These are phyloP conservation scores for Salmo trutta DNA, from an alignment of 2,797 vertebrate genomes.

Conservation along the genomic window DNA sequence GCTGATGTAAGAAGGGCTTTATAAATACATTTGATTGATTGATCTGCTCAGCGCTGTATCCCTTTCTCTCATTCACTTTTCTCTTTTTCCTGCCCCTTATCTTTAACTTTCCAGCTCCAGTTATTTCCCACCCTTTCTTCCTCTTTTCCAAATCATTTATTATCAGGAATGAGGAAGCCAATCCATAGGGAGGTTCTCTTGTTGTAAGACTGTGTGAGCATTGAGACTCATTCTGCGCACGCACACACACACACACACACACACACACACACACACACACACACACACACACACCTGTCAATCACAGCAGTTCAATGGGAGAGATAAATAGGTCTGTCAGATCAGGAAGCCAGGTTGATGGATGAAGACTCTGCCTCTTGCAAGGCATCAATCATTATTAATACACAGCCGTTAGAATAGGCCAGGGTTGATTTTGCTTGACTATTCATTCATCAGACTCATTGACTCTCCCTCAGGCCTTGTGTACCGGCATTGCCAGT, in stretches of 20 bases:
- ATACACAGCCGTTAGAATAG: neutral
- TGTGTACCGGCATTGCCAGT: neutral
- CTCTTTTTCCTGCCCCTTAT: slow-evolving; percentile 3
- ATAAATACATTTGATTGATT: too few species aligned
- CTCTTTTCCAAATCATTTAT: slow-evolving; percentile 7
- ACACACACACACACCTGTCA: slow-evolving; percentile 9
- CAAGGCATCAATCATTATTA: neutral
- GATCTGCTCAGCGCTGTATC: neutral
- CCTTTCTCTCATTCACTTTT: neutral
- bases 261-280: neutral
- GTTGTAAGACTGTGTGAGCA: slow-evolving; percentile 15
- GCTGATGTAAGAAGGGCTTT: too few species aligned
- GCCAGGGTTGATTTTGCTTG: neutral
- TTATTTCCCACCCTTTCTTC: slow-evolving; percentile 14
- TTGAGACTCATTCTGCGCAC: slow-evolving; percentile 16
- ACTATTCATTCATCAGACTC: neutral
- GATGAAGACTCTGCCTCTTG: neutral
- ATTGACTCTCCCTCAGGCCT: neutral
- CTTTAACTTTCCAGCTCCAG: slow-evolving; percentile 12
- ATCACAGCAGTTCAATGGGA: neutral
- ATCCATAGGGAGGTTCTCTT: slow-evolving; percentile 25
- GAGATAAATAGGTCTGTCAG: neutral
- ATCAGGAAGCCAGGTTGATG: neutral
- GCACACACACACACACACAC: neutral
- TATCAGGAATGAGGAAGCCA: slow-evolving; percentile 28